These are phyloP conservation scores for Malacoraja senta DNA, from an alignment of 2,797 vertebrate genomes.

Conservation along the genomic window DNA sequence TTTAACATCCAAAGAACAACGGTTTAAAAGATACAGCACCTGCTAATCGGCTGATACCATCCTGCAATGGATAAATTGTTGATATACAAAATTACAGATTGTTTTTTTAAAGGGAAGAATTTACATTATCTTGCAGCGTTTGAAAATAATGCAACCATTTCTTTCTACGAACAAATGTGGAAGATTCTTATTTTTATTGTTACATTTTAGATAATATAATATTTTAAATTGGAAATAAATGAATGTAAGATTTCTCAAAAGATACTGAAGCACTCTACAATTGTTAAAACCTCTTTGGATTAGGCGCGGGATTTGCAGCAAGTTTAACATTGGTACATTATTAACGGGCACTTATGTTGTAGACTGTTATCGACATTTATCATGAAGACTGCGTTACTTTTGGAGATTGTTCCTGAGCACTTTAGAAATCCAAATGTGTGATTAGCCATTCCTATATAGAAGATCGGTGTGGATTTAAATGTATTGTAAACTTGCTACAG, in stretches of 20 bases:
- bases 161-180: neutral
- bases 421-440: neutral
- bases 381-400: neutral
- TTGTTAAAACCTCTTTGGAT: neutral
- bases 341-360: neutral
- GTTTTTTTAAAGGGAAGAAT: neutral
- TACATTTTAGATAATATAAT: neutral
- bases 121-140: neutral
- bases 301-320: neutral
- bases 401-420: constrained; percentile 13
- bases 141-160: neutral
- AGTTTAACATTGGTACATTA: neutral
- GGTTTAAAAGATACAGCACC: neutral
- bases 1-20: neutral
- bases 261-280: neutral
- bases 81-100: neutral
- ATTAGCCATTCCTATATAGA: neutral
- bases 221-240: constrained; percentile 11
- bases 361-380: neutral
- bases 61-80: neutral
- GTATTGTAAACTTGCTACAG: neutral
- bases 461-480: neutral
- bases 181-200: neutral
- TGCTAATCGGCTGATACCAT: neutral
- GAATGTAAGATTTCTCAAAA: neutral